These are phyloP conservation scores for Sinhomidia bicolor DNA, from an alignment of 2,888 invertebrate species.

Conservation along the genomic window DNA sequence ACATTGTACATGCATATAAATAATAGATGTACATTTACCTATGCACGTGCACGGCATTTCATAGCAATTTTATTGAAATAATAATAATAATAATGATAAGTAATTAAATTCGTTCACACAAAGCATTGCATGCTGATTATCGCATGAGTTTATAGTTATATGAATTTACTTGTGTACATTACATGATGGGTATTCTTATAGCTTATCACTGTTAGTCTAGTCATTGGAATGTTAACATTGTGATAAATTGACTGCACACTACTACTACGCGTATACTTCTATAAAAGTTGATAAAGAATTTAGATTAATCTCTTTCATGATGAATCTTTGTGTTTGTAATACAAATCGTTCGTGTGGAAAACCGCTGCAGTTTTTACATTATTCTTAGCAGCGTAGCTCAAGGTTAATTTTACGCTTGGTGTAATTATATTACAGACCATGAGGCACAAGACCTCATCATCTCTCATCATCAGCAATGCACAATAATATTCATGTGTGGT, in stretches of 20 bases:
- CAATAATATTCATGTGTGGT: background rate
- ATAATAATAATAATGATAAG: background rate
- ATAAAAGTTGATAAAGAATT: constrained; percentile 2
- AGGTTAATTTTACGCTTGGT: constrained; percentile 58
- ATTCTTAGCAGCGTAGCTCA: background rate
- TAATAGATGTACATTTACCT: background rate
- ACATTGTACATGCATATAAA: no score
- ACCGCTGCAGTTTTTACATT: constrained; percentile 15
- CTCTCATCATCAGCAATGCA: no score
- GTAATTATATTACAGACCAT: constrained; percentile 2
- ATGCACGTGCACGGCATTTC: background rate
- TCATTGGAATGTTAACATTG: no score
- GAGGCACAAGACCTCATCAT: no score
- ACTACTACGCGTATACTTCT: background rate
- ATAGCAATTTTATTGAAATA: background rate
- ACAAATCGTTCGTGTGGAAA: constrained; percentile 39
- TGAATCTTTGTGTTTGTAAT: background rate
- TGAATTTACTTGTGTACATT: no score
- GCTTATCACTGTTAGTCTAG: no score
- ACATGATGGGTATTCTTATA: no score
- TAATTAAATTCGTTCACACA: background rate
- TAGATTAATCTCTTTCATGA: background rate
- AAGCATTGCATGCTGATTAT: no score
- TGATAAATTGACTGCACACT: background rate
- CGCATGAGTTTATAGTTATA: no score